A percentile compares a stretch with the other conserved stretches of the same genome.
phyloP scores from a whole-genome alignment of 2,888 invertebrate species.

The Drosophila antonietae region DNA sequence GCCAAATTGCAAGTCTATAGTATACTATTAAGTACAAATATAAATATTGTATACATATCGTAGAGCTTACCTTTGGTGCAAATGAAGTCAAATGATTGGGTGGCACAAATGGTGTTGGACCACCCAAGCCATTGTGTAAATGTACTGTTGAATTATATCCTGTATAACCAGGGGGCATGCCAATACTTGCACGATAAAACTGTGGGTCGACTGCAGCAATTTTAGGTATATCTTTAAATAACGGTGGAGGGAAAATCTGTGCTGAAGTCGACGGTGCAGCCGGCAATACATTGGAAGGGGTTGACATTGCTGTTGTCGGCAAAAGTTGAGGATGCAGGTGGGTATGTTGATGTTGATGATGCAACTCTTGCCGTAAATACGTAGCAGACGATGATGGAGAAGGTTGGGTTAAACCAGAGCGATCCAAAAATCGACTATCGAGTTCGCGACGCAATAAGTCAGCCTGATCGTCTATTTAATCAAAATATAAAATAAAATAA shows the following conservation, averaged over 20 bases:
- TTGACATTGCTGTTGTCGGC: conserved; percentile 85
- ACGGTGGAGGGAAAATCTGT: conserved; percentile 86
- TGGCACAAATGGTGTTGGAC: conserved; percentile 94
- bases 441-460: conserved; percentile 95
- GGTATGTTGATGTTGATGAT: conserved; percentile 96
- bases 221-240: conserved; percentile 96
- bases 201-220: conserved; percentile 91
- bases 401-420: conserved; percentile 88
- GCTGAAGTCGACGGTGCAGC: conserved; percentile 87
- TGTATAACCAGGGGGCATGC: conserved; percentile 91
- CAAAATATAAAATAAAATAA: not conserved
- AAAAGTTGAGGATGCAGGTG: conserved; percentile 93
- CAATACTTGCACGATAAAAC: conserved; percentile 89
- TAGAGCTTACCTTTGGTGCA: conserved; percentile 91
- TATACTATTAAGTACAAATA: too few relatives aligned
- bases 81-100: conserved; percentile 94
- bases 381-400: conserved; percentile 85
- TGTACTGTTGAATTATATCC: conserved; percentile 90
- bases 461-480: conserved; percentile 87
- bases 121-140: conserved; percentile 91
- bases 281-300: conserved; percentile 82
- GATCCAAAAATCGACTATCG: conserved; percentile 95
- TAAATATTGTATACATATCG: not conserved
- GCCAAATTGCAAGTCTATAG: too few relatives aligned
- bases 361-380: conserved; percentile 93